Evolutionary conservation across 2,797 vertebrate genomes (phyloP), one percentile per base, ranked within the genome.

Genomic region (Huso huso): DNA sequence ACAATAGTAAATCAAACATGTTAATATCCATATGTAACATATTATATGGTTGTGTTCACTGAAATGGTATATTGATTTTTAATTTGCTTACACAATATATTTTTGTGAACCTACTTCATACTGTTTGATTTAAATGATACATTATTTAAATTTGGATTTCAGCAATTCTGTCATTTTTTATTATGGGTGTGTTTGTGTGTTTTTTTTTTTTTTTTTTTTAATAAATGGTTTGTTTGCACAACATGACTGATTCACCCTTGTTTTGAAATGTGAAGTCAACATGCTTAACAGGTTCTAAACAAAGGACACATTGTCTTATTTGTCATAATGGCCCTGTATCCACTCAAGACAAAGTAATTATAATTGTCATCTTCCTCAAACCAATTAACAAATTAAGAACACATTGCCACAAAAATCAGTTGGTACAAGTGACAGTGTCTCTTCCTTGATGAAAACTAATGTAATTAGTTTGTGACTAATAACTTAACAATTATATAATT

Each of bases 141-240:
- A 63, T 68, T 51, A n/a, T 70, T 60, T 73, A 50, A 61, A 62
- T 72, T 74, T 51, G 70, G 62, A 66, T 70, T 53, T 62, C 66
- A 49, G 66, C 68, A 55, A 18, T 68, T 67, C 64, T 70, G 66
- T 74, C 72, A 77, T 74, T 78, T 74, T 78, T 37, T 78, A 74
- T 80, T 70, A 62, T 68, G 60, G 13, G 4, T 37, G 37, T 37
- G 3, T 37, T 37, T 37, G 18, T 18, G 18, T 18, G 1, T 37
- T 37, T 37, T 37, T 67, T 67, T 70, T 65, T 37, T 67, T 67
- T 70, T 63, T 74, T 77, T 74, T 76, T 75, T 18, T 76, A 70
- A 79, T 79, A 80, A 78, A 78, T 52, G 13, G 63, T 73, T 51
- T 70, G 68, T 65, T 72, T 62, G 23, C 70, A 70, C 68, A 63